Percentiles rank a stretch among this genome's conserved stretches.
Conservation (phyloP, 2,888 invertebrate genomes). For the Fragum fragum region DNA sequence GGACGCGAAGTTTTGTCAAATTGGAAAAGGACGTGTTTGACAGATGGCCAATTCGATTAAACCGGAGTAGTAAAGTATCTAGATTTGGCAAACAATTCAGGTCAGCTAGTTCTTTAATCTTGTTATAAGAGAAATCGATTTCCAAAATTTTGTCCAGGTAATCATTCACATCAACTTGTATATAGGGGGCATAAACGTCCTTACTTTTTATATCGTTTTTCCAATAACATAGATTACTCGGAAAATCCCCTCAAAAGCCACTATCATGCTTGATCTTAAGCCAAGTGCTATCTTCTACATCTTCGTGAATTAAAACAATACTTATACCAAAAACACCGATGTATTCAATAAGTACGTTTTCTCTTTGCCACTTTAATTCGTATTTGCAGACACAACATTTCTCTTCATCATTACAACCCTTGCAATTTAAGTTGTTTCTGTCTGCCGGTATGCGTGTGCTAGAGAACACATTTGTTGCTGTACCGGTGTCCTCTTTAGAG, state of each 20-base stretch:
- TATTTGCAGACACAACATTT: slow-evolving; percentile 41
- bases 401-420: background rate
- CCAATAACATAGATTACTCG: slow-evolving; percentile 55
- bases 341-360: slow-evolving; percentile 37
- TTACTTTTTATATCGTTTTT: slow-evolving; percentile 21
- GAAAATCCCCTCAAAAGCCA: slow-evolving; percentile 39
- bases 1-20: slow-evolving; percentile 29
- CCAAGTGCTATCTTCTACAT: background rate
- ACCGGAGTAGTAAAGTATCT: slow-evolving; percentile 18
- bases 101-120: slow-evolving; percentile 33
- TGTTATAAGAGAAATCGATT: slow-evolving; percentile 37
- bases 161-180: background rate
- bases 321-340: slow-evolving; percentile 32
- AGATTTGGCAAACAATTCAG: slow-evolving; percentile 38
- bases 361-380: slow-evolving; percentile 26
- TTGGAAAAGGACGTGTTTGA: slow-evolving; percentile 42
- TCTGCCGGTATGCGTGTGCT: background rate
- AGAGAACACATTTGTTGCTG: background rate
- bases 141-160: slow-evolving; percentile 31
- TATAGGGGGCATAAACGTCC: background rate
- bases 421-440: background rate
- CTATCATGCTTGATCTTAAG: slow-evolving; percentile 29
- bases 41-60: slow-evolving; percentile 33
- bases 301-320: slow-evolving; percentile 7
- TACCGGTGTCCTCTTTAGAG: background rate